Evolutionary conservation across 2,888 invertebrate genomes (phyloP), one percentile per base, ranked within the genome.

Genomic region (Perithous albicinctus): DNA sequence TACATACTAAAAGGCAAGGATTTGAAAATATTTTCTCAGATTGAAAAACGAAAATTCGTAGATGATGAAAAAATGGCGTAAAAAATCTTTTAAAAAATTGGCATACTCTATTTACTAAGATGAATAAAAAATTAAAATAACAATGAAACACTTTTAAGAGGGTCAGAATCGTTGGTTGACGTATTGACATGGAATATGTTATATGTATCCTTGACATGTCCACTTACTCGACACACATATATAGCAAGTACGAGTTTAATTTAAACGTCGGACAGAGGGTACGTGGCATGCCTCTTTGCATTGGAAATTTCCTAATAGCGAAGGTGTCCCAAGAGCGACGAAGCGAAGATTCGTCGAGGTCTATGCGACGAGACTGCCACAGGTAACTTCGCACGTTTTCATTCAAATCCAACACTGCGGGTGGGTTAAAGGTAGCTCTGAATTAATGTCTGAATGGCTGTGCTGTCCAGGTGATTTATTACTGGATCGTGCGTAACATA

Each of bases 391-490:
- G 15, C 18, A 5, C 46, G 29, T 48, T 66, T 46, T 46, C 46
- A 46, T 66, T 66, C 46, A 15, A 46, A 66, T 46, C 32, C 29
- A 46, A 66, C 46, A 46, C 26, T 12, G 4, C 15, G 0, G 15
- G 43, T n/a, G n/a, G 66, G 10, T 46, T 46, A 32, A 66, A 43
- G 46, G 43, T 46, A 26, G 26, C 29, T n/a, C n/a, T 18, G 66
- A 32, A 66, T 46, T 66, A 46, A 48, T 66, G 66, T 46, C 46
- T 26, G 18, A 0, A 15, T 12, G 46, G 18, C 26, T 10, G 29
- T 20, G n/a, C 12, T 29, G 18, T 43, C 15, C 12, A 18, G 12
- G 46, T 48, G 48, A 67, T 67, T 51, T 35, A 67, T 67, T 6
- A 23, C 18, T 35, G 20, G 35, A 51, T 67, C 35, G 67, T 12